These are phyloP conservation scores for Drosophila hydei DNA, from an alignment of 1,140 invertebrate species.

Conservation along the genomic window DNA sequence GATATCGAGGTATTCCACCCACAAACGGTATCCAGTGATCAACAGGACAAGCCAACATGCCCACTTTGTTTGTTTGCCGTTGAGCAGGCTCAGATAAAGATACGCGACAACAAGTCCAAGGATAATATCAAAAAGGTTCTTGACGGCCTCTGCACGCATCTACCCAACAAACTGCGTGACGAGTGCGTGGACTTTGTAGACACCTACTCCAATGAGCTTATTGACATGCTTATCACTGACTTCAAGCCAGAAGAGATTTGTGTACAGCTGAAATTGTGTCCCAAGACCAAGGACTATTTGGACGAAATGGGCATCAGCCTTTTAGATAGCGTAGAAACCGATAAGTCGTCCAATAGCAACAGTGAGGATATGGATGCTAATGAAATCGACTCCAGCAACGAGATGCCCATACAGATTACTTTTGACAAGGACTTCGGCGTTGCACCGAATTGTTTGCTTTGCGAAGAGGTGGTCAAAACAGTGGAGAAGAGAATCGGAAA, in stretches of 20 bases:
- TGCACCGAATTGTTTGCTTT: slow-evolving; percentile 73
- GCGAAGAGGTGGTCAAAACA: slow-evolving; percentile 70
- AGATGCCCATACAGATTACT: slow-evolving; percentile 73
- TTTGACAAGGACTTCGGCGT: slow-evolving; percentile 50
- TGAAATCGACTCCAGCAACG: slow-evolving; percentile 53
- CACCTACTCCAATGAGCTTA: slow-evolving; percentile 89
- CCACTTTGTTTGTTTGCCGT: slow-evolving; percentile 93
- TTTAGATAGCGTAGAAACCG: slow-evolving; percentile 39
- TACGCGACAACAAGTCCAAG: slow-evolving; percentile 80
- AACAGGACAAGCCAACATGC: slow-evolving; percentile 87
- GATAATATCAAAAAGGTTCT: slow-evolving; percentile 89
- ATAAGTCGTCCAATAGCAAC: slow-evolving; percentile 47
- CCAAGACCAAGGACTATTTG: slow-evolving; percentile 80
- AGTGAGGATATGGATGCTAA: slow-evolving; percentile 56
- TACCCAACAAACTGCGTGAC: slow-evolving; percentile 86
- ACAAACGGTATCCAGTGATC: slow-evolving; percentile 49
- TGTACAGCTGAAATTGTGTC: slow-evolving; percentile 89
- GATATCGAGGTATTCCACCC: slow-evolving; percentile 85
- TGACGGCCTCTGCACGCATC: slow-evolving; percentile 89
- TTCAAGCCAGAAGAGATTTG: slow-evolving; percentile 92
- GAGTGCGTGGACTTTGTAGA: slow-evolving; percentile 92
- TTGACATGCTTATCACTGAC: slow-evolving; percentile 91
- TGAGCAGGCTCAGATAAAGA: slow-evolving; percentile 85
- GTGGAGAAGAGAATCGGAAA: slow-evolving; percentile 71
- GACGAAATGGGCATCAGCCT: slow-evolving; percentile 63